These are phyloP conservation scores for Agrochola litura DNA, from an alignment of 2,888 invertebrate species.

Conservation along the genomic window DNA sequence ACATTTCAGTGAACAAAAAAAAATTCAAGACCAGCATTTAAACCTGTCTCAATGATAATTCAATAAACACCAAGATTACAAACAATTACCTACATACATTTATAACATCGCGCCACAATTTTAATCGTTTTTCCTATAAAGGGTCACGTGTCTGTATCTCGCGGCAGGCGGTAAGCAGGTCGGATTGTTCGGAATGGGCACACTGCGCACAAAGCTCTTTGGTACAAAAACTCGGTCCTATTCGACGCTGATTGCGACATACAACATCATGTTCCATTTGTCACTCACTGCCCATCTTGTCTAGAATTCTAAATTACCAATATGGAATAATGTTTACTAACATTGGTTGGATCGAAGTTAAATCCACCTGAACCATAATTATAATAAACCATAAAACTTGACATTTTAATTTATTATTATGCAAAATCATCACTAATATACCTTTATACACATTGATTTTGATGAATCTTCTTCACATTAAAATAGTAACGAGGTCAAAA, in stretches of 20 bases:
- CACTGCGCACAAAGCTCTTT: slow-evolving; percentile 38
- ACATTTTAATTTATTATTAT: too few relatives aligned
- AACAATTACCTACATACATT: slow-evolving; percentile 12
- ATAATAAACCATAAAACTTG: too few relatives aligned
- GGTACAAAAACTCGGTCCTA: slow-evolving; percentile 27
- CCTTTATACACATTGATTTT: too few relatives aligned
- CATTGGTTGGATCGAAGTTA: background rate
- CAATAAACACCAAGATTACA: slow-evolving; percentile 1
- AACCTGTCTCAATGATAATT: slow-evolving; percentile 16
- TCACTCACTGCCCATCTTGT: background rate
- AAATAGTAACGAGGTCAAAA: too few relatives aligned
- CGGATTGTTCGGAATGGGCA: slow-evolving; percentile 31
- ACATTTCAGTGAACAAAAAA: background rate
- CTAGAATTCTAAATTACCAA: background rate
- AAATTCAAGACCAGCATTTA: background rate
- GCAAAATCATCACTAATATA: too few relatives aligned
- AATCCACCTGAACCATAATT: too few relatives aligned
- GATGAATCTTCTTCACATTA: too few relatives aligned
- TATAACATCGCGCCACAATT: background rate
- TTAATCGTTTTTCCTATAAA: slow-evolving; percentile 29
- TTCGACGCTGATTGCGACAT: slow-evolving; percentile 24
- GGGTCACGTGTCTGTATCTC: slow-evolving; percentile 5
- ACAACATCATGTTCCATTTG: background rate
- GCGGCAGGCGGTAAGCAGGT: background rate
- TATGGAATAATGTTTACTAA: background rate